Conservation (phyloP, 2,888 invertebrate genomes). For the Oithona nana region DNA sequence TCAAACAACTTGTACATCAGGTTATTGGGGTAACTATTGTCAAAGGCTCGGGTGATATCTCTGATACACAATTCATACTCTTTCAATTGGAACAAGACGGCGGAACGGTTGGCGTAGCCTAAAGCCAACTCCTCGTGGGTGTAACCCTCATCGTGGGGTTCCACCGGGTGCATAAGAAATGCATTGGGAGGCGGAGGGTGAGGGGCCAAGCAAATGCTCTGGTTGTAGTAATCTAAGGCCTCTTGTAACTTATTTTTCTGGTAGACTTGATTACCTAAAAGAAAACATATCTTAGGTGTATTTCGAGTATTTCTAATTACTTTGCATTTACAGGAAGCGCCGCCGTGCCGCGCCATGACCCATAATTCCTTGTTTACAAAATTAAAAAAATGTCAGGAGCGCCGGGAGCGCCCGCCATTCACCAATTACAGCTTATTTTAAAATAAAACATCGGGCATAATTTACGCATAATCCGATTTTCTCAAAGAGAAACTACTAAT, state of each 20-base stretch:
- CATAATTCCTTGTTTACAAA: too few relatives aligned
- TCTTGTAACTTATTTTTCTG: slow-evolving; percentile 10
- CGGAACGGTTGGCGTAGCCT: slow-evolving; percentile 20
- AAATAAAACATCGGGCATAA: too few relatives aligned
- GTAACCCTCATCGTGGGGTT: background rate
- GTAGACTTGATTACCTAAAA: slow-evolving; percentile 16
- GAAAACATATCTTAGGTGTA: too few relatives aligned
- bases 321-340: too few relatives aligned
- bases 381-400: too few relatives aligned
- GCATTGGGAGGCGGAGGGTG: slow-evolving; percentile 15
- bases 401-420: too few relatives aligned
- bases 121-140: slow-evolving; percentile 14
- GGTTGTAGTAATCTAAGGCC: slow-evolving; percentile 13
- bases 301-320: too few relatives aligned
- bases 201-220: slow-evolving; percentile 15
- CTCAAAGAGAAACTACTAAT: too few relatives aligned
- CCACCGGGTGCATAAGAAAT: background rate
- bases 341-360: too few relatives aligned
- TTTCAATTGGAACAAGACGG: slow-evolving; percentile 19
- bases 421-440: too few relatives aligned
- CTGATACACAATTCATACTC: slow-evolving; percentile 19
- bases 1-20: slow-evolving; percentile 17
- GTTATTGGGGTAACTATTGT: slow-evolving; percentile 16
- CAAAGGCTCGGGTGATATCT: slow-evolving; percentile 19
- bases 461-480: too few relatives aligned